Conservation (phyloP, 1,140 invertebrate genomes). For the Leptopilina clavipes region DNA sequence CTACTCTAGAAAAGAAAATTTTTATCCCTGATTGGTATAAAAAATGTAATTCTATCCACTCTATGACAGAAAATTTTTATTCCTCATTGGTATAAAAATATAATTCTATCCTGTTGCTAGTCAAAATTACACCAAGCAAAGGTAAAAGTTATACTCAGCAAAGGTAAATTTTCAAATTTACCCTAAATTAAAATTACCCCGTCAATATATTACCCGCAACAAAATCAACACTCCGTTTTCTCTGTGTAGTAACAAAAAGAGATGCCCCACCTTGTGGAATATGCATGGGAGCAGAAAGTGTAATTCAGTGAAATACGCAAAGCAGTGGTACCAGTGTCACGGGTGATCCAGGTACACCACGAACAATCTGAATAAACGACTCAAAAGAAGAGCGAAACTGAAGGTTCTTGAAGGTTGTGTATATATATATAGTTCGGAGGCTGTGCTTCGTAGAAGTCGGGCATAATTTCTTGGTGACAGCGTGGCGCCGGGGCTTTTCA, state of each 20-base stretch:
- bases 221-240: no score
- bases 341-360: conserved; percentile 45
- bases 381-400: conserved; percentile 52
- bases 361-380: conserved; percentile 63
- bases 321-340: conserved; percentile 52
- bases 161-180: no score
- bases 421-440: conserved; percentile 27
- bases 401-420: conserved; percentile 42
- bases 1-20: no score
- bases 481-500: conserved; percentile 67
- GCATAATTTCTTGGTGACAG: conserved; percentile 73
- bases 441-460: conserved; percentile 53
- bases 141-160: no score
- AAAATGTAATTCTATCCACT: no score
- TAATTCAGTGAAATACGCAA: conserved; percentile 46
- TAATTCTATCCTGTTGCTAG: no score
- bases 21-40: no score
- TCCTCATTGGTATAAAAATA: no score
- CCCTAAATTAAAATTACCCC: no score
- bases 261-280: conserved; percentile 47
- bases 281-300: conserved; percentile 61
- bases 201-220: no score
- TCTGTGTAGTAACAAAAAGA: not conserved
- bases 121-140: no score
- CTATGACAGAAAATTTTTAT: no score